These are phyloP conservation scores for Psilanteris sp. DNA, from an alignment of 1,140 invertebrate species.

Conservation along the genomic window DNA sequence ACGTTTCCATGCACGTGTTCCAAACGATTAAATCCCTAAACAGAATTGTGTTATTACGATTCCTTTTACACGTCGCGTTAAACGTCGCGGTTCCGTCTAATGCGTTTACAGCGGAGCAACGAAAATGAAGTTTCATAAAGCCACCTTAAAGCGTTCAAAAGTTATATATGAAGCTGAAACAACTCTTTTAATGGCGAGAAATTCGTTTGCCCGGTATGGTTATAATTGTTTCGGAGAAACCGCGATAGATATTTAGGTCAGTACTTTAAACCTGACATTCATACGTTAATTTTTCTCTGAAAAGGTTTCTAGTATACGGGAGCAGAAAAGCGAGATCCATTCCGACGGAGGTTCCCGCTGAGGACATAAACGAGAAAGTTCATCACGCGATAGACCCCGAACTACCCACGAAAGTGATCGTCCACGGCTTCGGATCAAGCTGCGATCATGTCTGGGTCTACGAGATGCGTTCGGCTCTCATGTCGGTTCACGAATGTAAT, in stretches of 20 bases:
- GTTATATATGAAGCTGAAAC: too few species aligned
- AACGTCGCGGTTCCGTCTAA: too few species aligned
- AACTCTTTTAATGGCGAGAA: constrained; percentile 18
- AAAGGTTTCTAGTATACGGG: constrained; percentile 76
- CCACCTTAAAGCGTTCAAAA: too few species aligned
- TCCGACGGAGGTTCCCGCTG: constrained; percentile 77
- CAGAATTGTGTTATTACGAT: too few species aligned
- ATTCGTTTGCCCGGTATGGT: constrained; percentile 10
- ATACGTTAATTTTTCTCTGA: constrained; percentile 1
- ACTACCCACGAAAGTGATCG: constrained; percentile 92
- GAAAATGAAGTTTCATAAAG: too few species aligned
- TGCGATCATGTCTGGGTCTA: constrained; percentile 95
- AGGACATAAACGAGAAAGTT: constrained; percentile 76
- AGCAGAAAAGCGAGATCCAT: constrained; percentile 76
- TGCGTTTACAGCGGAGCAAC: too few species aligned
- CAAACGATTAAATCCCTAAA: too few species aligned
- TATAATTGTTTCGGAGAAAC: constrained; percentile 29
- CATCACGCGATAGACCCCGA: constrained; percentile 77
- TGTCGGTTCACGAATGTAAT: constrained; percentile 84
- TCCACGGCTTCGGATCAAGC: constrained; percentile 96
- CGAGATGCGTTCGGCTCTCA: constrained; percentile 93
- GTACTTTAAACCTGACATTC: constrained; percentile 7
- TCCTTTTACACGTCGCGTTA: too few species aligned
- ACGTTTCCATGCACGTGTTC: too few species aligned
- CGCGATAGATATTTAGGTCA: constrained; percentile 21